Evolutionary conservation across 2,113 vertebrate genomes (phyloP).

Genomic region (Platysternon megacephalum): DNA sequence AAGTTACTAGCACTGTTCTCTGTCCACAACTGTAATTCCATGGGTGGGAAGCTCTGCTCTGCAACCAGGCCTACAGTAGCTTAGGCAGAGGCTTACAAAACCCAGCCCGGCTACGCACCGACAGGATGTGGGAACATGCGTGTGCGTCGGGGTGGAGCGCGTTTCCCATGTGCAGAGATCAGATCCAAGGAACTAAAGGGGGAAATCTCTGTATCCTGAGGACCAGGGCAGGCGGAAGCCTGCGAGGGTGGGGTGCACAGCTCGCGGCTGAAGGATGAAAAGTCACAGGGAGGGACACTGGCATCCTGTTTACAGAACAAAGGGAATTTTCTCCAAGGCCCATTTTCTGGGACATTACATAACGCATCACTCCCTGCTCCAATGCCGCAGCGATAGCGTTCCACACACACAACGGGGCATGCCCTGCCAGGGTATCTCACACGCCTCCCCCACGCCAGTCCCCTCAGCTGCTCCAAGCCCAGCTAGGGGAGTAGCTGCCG

Average conservation of each 20-base stretch:
- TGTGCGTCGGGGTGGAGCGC: not conserved
- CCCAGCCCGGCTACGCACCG: not conserved
- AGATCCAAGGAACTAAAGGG: not conserved
- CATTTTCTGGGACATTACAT: not conserved
- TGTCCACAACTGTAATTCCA: not conserved
- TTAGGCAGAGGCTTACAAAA: not conserved
- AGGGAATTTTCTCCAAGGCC: not conserved
- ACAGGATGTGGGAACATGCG: not conserved
- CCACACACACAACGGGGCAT: fast-evolving
- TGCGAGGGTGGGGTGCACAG: not conserved
- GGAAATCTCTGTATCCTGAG: conserved; percentile 3
- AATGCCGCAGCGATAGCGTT: not conserved
- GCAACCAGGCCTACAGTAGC: not conserved
- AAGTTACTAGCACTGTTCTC: not conserved
- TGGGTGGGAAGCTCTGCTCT: not conserved
- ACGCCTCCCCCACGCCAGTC: no score
- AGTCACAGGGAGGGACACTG: not conserved
- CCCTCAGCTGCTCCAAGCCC: not conserved
- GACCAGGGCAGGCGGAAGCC: not conserved
- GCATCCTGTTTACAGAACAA: not conserved
- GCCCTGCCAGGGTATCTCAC: not conserved
- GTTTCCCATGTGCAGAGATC: not conserved
- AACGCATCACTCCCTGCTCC: not conserved
- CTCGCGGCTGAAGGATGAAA: fast-evolving
- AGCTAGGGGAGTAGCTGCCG: not conserved